Evolutionary conservation across 2,113 vertebrate genomes (phyloP).

Genomic region (Platycercus adscitus): DNA sequence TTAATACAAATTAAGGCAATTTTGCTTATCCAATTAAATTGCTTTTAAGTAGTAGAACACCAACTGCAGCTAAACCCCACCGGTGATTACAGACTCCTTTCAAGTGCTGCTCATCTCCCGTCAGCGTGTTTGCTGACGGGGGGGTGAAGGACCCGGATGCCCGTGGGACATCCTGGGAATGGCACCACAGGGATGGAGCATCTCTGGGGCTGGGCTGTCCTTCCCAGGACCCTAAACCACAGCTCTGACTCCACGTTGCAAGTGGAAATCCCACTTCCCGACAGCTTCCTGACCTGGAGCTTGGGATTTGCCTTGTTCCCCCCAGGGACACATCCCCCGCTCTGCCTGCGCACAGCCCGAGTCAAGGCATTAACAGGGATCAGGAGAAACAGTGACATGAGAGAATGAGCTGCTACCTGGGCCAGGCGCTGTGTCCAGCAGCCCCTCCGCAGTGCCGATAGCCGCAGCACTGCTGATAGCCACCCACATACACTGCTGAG

Average conservation of each 20-base stretch:
- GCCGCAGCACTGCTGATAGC: not conserved
- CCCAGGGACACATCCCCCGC: rapidly evolving
- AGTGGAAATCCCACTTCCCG: rapidly evolving
- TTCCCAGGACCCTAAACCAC: not conserved
- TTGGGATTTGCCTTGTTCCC: not conserved
- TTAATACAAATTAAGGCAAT: conserved; percentile 20
- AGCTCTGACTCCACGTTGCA: not conserved
- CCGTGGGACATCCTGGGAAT: rapidly evolving
- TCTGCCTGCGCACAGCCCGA: rapidly evolving
- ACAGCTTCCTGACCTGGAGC: not conserved
- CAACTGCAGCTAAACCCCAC: not conserved
- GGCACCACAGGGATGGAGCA: rapidly evolving
- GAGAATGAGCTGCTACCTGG: not conserved
- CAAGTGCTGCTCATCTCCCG: not conserved
- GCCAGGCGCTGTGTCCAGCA: not conserved
- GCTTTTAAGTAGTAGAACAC: conserved; percentile 2
- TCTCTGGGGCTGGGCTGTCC: not conserved
- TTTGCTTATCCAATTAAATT: conserved; percentile 1
- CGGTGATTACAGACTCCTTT: not conserved
- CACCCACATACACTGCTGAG: rapidly evolving
- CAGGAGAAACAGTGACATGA: not conserved
- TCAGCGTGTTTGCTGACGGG: rapidly evolving
- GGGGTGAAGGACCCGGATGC: not conserved
- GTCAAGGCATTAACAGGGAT: not conserved
- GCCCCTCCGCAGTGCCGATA: rapidly evolving